These are phyloP conservation scores for Coremacera marginata DNA, from an alignment of 2,888 invertebrate genomes.

Conservation along the genomic window DNA sequence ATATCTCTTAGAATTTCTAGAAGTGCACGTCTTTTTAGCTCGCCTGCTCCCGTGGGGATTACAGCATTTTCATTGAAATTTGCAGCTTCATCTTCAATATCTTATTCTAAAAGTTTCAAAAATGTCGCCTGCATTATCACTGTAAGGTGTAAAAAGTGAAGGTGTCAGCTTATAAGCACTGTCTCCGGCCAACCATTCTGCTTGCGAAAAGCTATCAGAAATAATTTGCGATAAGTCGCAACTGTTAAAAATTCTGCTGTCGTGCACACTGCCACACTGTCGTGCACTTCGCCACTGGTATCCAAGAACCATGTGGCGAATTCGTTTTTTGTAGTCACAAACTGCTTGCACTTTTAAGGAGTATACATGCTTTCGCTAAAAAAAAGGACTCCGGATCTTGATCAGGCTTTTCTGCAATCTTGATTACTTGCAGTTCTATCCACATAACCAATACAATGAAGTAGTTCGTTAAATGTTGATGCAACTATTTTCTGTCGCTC, in stretches of 20 bases:
- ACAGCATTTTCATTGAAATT: background rate
- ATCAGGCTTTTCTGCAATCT: background rate
- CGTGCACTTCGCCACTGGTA: too few relatives aligned
- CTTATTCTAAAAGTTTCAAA: background rate
- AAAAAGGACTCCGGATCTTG: background rate
- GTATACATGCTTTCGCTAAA: background rate
- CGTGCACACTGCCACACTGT: background rate
- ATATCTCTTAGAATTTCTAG: background rate
- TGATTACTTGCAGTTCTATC: background rate
- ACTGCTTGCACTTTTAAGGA: background rate
- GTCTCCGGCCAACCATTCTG: background rate
- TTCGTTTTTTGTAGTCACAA: background rate
- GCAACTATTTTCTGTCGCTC: background rate
- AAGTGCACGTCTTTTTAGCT: background rate
- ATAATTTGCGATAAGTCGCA: background rate
- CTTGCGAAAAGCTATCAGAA: background rate
- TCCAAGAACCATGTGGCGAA: background rate
- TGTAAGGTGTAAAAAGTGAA: background rate
- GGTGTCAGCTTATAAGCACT: background rate
- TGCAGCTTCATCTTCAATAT: background rate
- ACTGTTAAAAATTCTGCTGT: background rate
- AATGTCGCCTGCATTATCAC: background rate
- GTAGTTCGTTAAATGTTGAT: background rate
- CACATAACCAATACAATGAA: background rate
- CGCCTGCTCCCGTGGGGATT: background rate